A percentile compares a stretch with the other conserved stretches of the same genome.
These are phyloP conservation scores for Cryptoblepharus egeriae DNA, from an alignment of 2,797 vertebrate species.

Conservation along the genomic window DNA sequence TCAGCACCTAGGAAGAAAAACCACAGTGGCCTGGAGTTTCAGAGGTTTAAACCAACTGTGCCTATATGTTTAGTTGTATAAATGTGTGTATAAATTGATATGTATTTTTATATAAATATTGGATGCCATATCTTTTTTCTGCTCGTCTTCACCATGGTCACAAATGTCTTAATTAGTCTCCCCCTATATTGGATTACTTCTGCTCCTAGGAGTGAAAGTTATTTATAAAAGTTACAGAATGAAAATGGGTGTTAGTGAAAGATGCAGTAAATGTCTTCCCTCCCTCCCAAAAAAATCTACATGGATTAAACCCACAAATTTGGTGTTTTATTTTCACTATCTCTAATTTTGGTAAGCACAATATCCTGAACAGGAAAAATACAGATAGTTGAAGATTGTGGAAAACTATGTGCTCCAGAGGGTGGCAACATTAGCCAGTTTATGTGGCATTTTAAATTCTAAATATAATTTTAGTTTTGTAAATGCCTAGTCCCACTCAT, in stretches of 20 bases:
- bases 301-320: slow-evolving; percentile 61
- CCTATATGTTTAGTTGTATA: slow-evolving; percentile 35
- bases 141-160: slow-evolving; percentile 16
- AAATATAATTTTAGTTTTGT: neutral
- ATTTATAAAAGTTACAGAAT: slow-evolving; percentile 54
- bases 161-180: neutral
- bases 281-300: slow-evolving; percentile 64
- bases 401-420: neutral
- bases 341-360: slow-evolving; percentile 41
- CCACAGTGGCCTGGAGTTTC: neutral
- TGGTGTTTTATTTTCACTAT: slow-evolving; percentile 11
- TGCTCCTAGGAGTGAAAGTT: slow-evolving; percentile 33
- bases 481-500: too few relatives aligned
- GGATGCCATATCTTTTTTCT: slow-evolving; percentile 6
- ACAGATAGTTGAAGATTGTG: neutral
- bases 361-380: slow-evolving; percentile 2
- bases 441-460: neutral
- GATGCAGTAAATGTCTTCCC: slow-evolving; percentile 71
- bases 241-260: slow-evolving; percentile 65
- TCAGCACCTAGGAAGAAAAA: neutral
- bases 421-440: neutral
- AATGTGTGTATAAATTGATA: slow-evolving; percentile 40
- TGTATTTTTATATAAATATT: slow-evolving; percentile 40
- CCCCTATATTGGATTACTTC: slow-evolving; percentile 25
- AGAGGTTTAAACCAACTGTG: slow-evolving; percentile 1